These are phyloP conservation scores for Ophioninae sp. DNA, from an alignment of 2,888 invertebrate species.

Conservation along the genomic window DNA sequence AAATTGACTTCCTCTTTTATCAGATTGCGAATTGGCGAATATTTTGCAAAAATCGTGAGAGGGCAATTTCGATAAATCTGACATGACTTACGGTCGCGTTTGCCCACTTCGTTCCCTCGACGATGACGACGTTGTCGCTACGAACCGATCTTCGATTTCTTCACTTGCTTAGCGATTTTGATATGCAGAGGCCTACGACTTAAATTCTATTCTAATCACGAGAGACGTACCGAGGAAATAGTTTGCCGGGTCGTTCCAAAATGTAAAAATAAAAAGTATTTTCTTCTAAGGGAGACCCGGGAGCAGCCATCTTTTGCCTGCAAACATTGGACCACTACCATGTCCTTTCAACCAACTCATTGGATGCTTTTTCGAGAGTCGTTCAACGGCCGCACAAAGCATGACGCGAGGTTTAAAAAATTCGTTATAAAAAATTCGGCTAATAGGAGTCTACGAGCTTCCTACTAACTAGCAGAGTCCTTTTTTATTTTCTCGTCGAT, in stretches of 20 bases:
- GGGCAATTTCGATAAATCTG: slow-evolving; percentile 12
- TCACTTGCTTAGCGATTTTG: slow-evolving; percentile 55
- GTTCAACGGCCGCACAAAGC: background rate
- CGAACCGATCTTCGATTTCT: background rate
- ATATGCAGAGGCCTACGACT: slow-evolving; percentile 65
- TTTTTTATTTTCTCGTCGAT: background rate
- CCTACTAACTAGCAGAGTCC: too few relatives aligned
- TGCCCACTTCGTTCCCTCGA: background rate
- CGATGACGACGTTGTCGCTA: background rate
- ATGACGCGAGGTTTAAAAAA: background rate
- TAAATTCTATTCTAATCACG: slow-evolving; percentile 34
- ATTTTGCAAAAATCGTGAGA: slow-evolving; percentile 6
- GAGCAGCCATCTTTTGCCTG: background rate
- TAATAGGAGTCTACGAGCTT: too few relatives aligned
- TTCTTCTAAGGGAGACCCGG: background rate
- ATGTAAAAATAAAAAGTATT: background rate
- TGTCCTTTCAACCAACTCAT: background rate
- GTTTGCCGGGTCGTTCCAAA: background rate
- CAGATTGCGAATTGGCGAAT: background rate
- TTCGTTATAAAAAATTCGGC: background rate
- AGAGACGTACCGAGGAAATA: background rate
- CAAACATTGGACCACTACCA: background rate
- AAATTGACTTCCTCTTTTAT: background rate
- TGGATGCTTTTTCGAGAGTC: background rate
- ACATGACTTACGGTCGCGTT: slow-evolving; percentile 3